phyloP scores from a whole-genome alignment of 1,140 invertebrate species.

The Triops longicaudatus region DNA sequence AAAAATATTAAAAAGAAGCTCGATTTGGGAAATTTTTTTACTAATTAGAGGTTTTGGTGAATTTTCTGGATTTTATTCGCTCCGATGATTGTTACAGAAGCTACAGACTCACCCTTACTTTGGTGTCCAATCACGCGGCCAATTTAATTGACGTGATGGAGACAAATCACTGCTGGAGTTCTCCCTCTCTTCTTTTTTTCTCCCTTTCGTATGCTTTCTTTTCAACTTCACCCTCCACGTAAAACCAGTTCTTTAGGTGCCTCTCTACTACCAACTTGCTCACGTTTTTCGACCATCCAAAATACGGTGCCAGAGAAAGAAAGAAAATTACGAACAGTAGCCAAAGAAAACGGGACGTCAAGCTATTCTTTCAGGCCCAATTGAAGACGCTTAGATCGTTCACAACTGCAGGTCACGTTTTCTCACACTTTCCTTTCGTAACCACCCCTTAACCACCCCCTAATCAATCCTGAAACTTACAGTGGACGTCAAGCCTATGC shows the following conservation, averaged over 20 bases:
- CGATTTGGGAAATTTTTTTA: no score
- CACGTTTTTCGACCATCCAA: not conserved
- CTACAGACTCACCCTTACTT: not conserved
- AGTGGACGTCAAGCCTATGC: constrained; percentile 10
- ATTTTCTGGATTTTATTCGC: no score
- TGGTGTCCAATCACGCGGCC: constrained; percentile 3
- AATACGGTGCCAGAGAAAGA: not conserved
- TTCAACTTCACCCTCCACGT: not conserved
- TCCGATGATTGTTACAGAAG: no score
- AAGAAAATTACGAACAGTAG: constrained; percentile 7
- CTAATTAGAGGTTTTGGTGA: no score
- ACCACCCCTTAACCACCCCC: not conserved
- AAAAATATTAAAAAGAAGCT: no score
- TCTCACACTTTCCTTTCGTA: not conserved
- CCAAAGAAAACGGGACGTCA: not conserved
- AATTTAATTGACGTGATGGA: constrained; percentile 15
- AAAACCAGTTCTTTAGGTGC: not conserved
- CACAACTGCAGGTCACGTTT: constrained; percentile 10
- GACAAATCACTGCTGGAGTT: constrained; percentile 18
- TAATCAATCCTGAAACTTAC: constrained; percentile 11
- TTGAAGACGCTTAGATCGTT: not conserved
- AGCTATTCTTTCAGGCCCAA: constrained; percentile 2
- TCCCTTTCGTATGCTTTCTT: not conserved
- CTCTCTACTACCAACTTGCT: not conserved
- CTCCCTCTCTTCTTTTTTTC: not conserved